Percentiles rank a stretch among this genome's conserved stretches.
phyloP scores from a whole-genome alignment of 2,797 vertebrate genomes.

The Helicolenus hilgendorfi region DNA sequence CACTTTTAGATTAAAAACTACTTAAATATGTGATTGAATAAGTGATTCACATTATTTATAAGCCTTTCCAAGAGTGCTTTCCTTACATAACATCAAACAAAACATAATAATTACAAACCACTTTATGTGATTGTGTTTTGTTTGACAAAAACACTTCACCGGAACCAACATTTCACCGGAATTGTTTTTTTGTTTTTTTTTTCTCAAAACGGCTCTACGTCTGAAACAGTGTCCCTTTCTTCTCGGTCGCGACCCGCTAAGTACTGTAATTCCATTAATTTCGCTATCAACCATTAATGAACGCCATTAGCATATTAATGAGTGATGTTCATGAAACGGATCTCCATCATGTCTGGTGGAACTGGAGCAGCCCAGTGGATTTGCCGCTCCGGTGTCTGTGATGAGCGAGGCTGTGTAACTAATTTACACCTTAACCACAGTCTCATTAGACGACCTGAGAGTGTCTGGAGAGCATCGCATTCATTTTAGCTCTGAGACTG shows the following conservation, averaged over 20 bases:
- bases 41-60: neutral
- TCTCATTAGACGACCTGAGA: conserved; percentile 67
- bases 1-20: conserved; percentile 1
- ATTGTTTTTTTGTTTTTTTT: neutral
- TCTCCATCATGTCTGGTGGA: conserved; percentile 72
- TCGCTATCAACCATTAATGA: conserved; percentile 80
- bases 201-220: neutral
- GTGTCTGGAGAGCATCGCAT: conserved; percentile 54
- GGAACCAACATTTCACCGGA: neutral
- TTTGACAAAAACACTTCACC: conserved; percentile 1
- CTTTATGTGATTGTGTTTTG: conserved; percentile 1
- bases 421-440: conserved; percentile 82
- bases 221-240: conserved; percentile 6
- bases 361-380: conserved; percentile 70
- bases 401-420: conserved; percentile 75
- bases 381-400: conserved; percentile 64
- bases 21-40: conserved; percentile 4
- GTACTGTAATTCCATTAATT: conserved; percentile 79
- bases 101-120: neutral
- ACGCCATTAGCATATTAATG: conserved; percentile 85
- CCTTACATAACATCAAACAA: neutral
- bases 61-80: neutral
- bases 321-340: conserved; percentile 79
- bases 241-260: conserved; percentile 59
- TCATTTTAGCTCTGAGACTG: conserved; percentile 22